These are phyloP conservation scores for Carassius auratus DNA, from an alignment of 2,113 vertebrate species.

Conservation along the genomic window DNA sequence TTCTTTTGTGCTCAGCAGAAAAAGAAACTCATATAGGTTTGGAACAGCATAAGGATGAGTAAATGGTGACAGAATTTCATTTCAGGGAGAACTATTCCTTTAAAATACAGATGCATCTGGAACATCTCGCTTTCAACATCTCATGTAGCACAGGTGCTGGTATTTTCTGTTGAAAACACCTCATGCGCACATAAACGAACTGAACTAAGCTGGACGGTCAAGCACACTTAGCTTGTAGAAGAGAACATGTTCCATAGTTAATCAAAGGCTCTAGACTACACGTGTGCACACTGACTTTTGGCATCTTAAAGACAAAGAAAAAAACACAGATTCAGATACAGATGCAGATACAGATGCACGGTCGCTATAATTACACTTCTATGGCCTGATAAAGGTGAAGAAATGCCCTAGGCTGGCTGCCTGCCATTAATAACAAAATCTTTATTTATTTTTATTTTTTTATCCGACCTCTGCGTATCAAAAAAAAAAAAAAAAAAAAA, in stretches of 20 bases:
- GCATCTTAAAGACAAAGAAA: slow-evolving; percentile 63
- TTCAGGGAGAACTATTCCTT: no score
- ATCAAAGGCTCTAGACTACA: slow-evolving; percentile 63
- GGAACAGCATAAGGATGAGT: not conserved
- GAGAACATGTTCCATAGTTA: slow-evolving; percentile 49
- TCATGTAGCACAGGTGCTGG: no score
- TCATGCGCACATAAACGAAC: slow-evolving; percentile 46
- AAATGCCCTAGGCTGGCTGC: slow-evolving; percentile 57
- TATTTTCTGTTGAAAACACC: slow-evolving; percentile 51
- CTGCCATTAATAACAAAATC: slow-evolving; percentile 22
- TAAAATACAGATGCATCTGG: no score
- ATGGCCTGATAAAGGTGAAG: slow-evolving; percentile 49
- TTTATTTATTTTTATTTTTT: not conserved
- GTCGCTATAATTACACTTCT: slow-evolving; percentile 57
- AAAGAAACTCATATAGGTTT: not conserved
- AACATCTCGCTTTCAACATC: no score
- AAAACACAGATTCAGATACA: not conserved
- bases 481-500: not conserved
- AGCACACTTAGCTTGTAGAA: slow-evolving; percentile 55
- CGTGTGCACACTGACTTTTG: slow-evolving; percentile 63
- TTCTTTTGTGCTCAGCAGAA: not conserved
- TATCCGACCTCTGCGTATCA: not conserved
- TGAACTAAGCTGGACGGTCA: slow-evolving; percentile 47
- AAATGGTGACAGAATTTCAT: no score
- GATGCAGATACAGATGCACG: slow-evolving; percentile 49